Conservation (phyloP, 2,113 vertebrate genomes). For the Barbus barbus region DNA sequence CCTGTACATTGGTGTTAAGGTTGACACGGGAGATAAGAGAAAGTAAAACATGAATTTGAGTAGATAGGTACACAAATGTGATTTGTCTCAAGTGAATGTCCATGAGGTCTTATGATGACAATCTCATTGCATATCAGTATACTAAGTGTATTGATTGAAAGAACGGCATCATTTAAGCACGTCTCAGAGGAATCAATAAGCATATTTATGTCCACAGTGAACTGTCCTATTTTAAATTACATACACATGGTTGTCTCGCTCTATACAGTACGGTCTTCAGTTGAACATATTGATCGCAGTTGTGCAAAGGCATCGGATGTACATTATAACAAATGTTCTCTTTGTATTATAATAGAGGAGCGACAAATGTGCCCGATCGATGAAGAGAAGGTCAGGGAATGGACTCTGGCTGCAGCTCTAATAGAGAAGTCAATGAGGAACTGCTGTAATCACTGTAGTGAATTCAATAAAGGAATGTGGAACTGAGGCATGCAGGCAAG, state of each 20-base stretch:
- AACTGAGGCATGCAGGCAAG: background rate
- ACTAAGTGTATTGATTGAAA: too few relatives aligned
- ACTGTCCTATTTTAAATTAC: constrained; percentile 25
- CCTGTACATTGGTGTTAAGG: constrained; percentile 25
- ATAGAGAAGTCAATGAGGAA: constrained; percentile 46
- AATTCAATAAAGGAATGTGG: constrained; percentile 35
- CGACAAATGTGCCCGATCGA: constrained; percentile 99
- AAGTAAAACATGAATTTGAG: constrained; percentile 16
- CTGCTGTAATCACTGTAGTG: constrained; percentile 9
- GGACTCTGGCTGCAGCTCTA: constrained; percentile 68
- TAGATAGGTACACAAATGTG: too few relatives aligned
- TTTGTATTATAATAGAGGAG: constrained; percentile 99
- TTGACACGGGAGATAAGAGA: constrained; percentile 12
- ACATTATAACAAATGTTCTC: constrained; percentile 99
- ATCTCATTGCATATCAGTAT: too few relatives aligned
- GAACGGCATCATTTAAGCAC: too few relatives aligned
- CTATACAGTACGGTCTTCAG: constrained; percentile 68
- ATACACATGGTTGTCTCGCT: constrained; percentile 8
- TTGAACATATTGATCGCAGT: constrained; percentile 87
- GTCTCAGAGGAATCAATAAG: too few relatives aligned
- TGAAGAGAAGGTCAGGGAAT: constrained; percentile 96
- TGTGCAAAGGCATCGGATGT: constrained; percentile 90
- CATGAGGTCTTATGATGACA: too few relatives aligned
- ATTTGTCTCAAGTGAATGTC: too few relatives aligned
- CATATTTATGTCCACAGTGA: too few relatives aligned